Evolutionary conservation across 1,140 invertebrate genomes (phyloP), one percentile per base, ranked within the genome.

Genomic region (Neodiprion fabricii): DNA sequence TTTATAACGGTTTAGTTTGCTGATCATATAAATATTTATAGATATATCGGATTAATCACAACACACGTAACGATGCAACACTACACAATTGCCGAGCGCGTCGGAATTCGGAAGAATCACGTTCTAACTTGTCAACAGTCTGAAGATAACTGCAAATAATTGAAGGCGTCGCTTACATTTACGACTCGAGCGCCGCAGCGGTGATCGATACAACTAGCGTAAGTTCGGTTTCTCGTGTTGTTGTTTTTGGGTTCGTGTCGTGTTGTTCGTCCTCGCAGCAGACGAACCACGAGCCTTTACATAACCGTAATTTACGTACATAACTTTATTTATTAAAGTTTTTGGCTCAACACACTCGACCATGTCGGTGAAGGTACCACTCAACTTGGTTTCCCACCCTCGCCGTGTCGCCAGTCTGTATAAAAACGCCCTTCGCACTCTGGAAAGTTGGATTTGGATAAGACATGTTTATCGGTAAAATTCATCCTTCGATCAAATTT

Each of bases 381-480:
- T 80, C 67, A 90, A 83, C 77, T 81, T 89, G 74, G 71, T 90
- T 76, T 86, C 90, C 28, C 95, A 96, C 85, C 89, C 91, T 67
- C 90, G 90, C 85, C 93, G 90, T 90, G 95, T 95, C 9, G 93
- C 92, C 81, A 92, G 89, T 76, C 88, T 95, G 12, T 95, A 95
- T 82, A 97, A 95, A 86, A 86, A 88, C 73, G 88, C 90, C 69
- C 78, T 93, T 14, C 88, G 92, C 72, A 90, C 90, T 80, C 73
- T 92, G 10, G 90, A 94, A 84, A 81, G 88, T 74, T 93, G 88
- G 88, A 61, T 61, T 17, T 17, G n/a, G 11, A 12, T 61, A 17
- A 61, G n/a, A 17, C 53, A 12, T 17, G 53, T 61, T 17, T 61
- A 61, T 61, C 53, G 53, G 53, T 61, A 61, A 61, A 12, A 17